A percentile compares a stretch with the other conserved stretches of the same genome.
phyloP scores from a whole-genome alignment of 2,888 invertebrate genomes.

The Scaptodrosophila latifasciaeformis region DNA sequence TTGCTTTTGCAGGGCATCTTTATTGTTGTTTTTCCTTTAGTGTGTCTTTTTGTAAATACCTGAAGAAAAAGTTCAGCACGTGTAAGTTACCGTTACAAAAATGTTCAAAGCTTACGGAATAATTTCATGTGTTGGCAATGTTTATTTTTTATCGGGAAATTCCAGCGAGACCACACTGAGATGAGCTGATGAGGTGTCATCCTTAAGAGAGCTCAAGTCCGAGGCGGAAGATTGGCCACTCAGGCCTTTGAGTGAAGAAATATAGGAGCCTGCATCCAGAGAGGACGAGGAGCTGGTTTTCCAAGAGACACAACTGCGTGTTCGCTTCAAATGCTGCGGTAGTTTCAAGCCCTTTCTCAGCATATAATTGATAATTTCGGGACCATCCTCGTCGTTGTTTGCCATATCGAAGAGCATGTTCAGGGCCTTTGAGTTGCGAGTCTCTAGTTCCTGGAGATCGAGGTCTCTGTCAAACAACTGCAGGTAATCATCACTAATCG shows the following conservation, averaged over 20 bases:
- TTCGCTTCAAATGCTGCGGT: constrained; percentile 65
- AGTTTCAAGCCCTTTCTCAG: constrained; percentile 70
- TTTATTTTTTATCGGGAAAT: constrained; percentile 50
- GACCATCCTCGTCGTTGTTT: constrained; percentile 58
- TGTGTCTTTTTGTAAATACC: constrained; percentile 53
- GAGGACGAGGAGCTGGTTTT: constrained; percentile 67
- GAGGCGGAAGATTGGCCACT: constrained; percentile 52
- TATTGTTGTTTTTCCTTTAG: constrained; percentile 42
- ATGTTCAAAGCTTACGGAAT: too few species aligned
- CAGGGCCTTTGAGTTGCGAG: constrained; percentile 77
- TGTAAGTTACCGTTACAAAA: constrained; percentile 12
- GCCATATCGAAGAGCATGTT: constrained; percentile 78
- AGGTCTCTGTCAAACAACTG: constrained; percentile 75
- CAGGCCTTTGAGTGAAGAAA: constrained; percentile 49
- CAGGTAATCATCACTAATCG: constrained; percentile 62
- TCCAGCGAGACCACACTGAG: constrained; percentile 68
- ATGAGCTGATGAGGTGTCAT: constrained; percentile 39
- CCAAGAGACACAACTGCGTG: constrained; percentile 61
- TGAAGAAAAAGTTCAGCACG: constrained; percentile 37
- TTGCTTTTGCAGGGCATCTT: constrained; percentile 27
- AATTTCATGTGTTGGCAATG: too few species aligned
- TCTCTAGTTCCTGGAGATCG: constrained; percentile 78
- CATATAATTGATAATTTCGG: constrained; percentile 65
- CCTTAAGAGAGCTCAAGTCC: constrained; percentile 39
- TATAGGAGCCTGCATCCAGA: constrained; percentile 25